phyloP scores from a whole-genome alignment of 1,140 invertebrate genomes.

The Eriosoma lanigerum region DNA sequence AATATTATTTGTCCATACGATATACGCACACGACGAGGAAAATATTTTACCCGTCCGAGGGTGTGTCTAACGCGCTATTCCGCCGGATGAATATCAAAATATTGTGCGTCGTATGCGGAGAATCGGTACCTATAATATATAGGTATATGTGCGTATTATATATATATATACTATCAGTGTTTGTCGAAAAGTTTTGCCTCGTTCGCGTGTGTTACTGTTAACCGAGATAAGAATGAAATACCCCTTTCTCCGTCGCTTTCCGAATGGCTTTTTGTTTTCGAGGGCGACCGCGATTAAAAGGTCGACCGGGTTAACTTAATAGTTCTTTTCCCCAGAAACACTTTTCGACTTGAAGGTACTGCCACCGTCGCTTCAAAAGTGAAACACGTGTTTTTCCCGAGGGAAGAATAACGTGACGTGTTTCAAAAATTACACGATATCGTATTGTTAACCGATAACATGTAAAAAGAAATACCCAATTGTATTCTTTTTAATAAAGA shows the following conservation, averaged over 20 bases:
- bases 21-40: background rate
- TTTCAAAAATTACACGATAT: background rate
- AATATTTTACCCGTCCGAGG: slow-evolving; percentile 23
- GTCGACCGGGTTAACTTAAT: slow-evolving; percentile 32
- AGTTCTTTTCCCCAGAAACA: slow-evolving; percentile 25
- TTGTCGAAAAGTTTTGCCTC: slow-evolving; percentile 27
- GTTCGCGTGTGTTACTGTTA: slow-evolving; percentile 18
- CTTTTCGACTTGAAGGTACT: slow-evolving; percentile 22
- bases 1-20: too few relatives aligned
- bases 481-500: background rate
- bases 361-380: background rate
- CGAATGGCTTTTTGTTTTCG: slow-evolving; percentile 25
- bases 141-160: background rate
- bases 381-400: slow-evolving; percentile 20
- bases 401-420: background rate
- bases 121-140: too few relatives aligned
- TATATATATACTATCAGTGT: slow-evolving; percentile 24
- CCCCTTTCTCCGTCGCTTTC: background rate
- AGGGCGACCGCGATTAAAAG: slow-evolving; percentile 35
- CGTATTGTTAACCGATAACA: slow-evolving; percentile 11
- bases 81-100: slow-evolving; percentile 33
- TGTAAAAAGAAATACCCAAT: slow-evolving; percentile 11
- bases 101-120: background rate
- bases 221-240: background rate
- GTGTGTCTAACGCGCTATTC: too few relatives aligned